phyloP scores from a whole-genome alignment of 2,797 vertebrate genomes.

The Microchirus variegatus region DNA sequence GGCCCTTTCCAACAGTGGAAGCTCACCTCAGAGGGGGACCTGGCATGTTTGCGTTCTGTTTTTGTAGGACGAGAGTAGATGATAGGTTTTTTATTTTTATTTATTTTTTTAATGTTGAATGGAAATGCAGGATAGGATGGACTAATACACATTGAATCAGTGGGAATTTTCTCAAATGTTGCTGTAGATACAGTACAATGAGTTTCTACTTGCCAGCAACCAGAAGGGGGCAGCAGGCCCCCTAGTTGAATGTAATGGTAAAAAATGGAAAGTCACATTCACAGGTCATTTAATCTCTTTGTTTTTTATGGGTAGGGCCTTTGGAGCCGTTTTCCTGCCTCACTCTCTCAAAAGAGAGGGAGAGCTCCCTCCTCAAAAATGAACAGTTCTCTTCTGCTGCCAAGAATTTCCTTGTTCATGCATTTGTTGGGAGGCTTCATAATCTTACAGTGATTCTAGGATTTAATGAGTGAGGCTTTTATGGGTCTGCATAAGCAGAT shows the following conservation, averaged over 20 bases:
- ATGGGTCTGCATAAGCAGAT: constrained; percentile 40
- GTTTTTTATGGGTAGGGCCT: constrained; percentile 76
- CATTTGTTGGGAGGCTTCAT: constrained; percentile 35
- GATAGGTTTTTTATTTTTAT: no score
- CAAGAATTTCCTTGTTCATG: constrained; percentile 51
- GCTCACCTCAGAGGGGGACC: constrained; percentile 47
- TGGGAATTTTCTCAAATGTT: neutral
- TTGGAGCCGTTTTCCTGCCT: constrained; percentile 60
- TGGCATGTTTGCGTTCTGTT: constrained; percentile 49
- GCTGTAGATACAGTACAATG: neutral
- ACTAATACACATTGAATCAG: constrained; percentile 2
- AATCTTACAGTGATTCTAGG: constrained; percentile 48
- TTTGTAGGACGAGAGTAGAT: constrained; percentile 32
- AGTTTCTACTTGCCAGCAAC: constrained; percentile 14
- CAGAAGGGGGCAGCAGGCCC: constrained; percentile 79
- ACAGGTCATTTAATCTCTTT: constrained; percentile 82
- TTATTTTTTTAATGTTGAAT: constrained; percentile 9
- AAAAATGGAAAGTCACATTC: constrained; percentile 78
- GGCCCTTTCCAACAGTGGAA: constrained; percentile 56
- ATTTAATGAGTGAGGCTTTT: constrained; percentile 53
- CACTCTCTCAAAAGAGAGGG: constrained; percentile 12
- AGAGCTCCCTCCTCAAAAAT: constrained; percentile 46
- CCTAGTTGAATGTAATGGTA: constrained; percentile 56
- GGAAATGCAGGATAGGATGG: neutral
- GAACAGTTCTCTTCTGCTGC: constrained; percentile 58